Base-by-base conservation (phyloP, 2,888 invertebrate species). In the Polydesmus complanatus region DNA sequence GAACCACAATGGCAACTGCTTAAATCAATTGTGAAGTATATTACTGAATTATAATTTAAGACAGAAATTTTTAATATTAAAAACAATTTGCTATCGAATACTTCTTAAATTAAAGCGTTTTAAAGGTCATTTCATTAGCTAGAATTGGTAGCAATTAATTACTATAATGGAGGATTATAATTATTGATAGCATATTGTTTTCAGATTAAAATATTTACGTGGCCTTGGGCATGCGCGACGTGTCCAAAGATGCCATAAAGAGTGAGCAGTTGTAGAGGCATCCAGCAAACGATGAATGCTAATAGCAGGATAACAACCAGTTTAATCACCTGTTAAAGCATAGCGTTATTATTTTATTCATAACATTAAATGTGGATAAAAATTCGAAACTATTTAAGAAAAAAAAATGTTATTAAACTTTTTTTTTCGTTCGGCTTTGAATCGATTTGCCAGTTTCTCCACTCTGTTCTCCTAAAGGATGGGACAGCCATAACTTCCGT, bases 1-100 rank as follows among this genome's bases (percentile, higher is more conserved):
- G 62, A 70, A 75, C 74, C 74, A 75, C 8, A 65, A 64, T 0
- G 71, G 72, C 47, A 75, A 65, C 74, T 75, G 68, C 22, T 61
- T 21, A 51, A 26, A 62, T 62, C 37, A 37, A 50, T 21, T n/a
- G 21, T 14, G 47, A 47, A 47, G 11, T 47, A 14, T n/a, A 47
- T 47, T 47, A 14, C 48, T 14, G 48, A 47, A 47, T 47, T n/a
- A n/a, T n/a, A n/a, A n/a, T n/a, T n/a, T n/a, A n/a, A n/a, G n/a
- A n/a, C n/a, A n/a, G n/a, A n/a, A n/a, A n/a, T n/a, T n/a, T n/a
- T n/a, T n/a, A n/a, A n/a, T n/a, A n/a, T n/a, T n/a, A n/a, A n/a
- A n/a, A n/a, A n/a, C n/a, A n/a, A n/a, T n/a, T n/a, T n/a, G n/a
- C n/a, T n/a, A n/a, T n/a, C n/a, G n/a, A n/a, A n/a, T n/a, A n/a